Evolutionary conservation across 2,888 invertebrate species (phyloP), one percentile per base, ranked within the genome.

Genomic region (Lithophane ornitopus): DNA sequence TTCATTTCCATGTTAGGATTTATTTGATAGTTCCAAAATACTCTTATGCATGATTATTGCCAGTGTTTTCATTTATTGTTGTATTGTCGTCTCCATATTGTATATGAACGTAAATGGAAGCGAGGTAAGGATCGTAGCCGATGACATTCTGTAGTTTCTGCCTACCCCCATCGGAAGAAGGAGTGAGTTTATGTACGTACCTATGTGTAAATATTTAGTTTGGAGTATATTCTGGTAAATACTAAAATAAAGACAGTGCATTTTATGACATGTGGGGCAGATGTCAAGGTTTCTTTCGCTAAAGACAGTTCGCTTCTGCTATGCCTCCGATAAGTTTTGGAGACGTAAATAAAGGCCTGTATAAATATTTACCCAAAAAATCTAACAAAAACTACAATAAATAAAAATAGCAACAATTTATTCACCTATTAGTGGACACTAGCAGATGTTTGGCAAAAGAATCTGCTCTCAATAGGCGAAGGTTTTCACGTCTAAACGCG

Each of bases 361-460:
- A 19, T 49, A 26, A 14, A 39, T 28, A n/a, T 9, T 7, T 19
- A 22, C 22, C 58, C 7, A 41, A 12, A 3, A n/a, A 9, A 19
- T 74, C 8, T 14, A 41, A 71, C 22, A 49, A 41, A 77, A 82
- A 82, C 52, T 46, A 11, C 52, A 79, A 14, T 7, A 34, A 49
- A 9, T 22, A 3, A 34, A 22, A 34, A 56, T 22, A 19, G 16
- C 1, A 81, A 74, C 7, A 62, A 54, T 77, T 76, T 82, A 82
- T 79, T 82, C 8, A 79, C 26, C 68, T 65, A 58, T 46, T 19
- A 41, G 8, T n/a, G 8, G 82, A n/a, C 6, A 67, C 19, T 61
- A 39, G 26, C 49, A 56, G 12, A 52, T 26, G 2, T 52, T n/a
- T 14, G 12, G 14, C n/a, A 49, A 73, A 62, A 34, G 3, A 52